Percentiles rank a stretch among this genome's conserved stretches.
phyloP scores from a whole-genome alignment of 2,113 vertebrate species.

The Egretta garzetta region DNA sequence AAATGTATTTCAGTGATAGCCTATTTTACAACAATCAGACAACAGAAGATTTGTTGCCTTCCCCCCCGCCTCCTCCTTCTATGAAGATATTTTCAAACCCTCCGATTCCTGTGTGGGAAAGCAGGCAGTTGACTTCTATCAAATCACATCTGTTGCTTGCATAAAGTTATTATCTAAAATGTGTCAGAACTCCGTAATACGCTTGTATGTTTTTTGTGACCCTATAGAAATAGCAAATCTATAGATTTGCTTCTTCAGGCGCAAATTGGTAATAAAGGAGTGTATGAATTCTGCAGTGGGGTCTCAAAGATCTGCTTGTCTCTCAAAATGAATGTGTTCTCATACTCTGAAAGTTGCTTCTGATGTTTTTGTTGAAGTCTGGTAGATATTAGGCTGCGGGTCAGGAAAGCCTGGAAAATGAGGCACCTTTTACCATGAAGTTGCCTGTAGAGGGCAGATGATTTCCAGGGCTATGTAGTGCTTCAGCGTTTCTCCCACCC shows the following conservation, averaged over 20 bases:
- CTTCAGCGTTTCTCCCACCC: not conserved
- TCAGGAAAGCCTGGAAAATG: accelerated
- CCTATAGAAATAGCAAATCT: not conserved
- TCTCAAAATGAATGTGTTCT: not conserved
- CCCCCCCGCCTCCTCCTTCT: not conserved
- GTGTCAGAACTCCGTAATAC: not conserved
- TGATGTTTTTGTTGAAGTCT: not conserved
- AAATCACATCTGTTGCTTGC: conserved; percentile 18
- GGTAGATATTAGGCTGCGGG: not conserved
- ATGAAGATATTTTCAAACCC: not conserved
- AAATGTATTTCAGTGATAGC: conserved; percentile 69
- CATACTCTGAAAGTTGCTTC: not conserved
- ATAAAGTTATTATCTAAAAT: not conserved
- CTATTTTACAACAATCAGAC: conserved; percentile 49
- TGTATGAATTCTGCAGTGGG: not conserved
- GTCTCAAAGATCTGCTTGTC: not conserved
- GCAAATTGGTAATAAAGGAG: not conserved
- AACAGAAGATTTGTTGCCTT: conserved; percentile 12
- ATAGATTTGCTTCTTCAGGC: not conserved
- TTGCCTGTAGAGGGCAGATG: not conserved
- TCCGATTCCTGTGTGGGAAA: conserved; percentile 7
- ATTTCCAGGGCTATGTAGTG: not conserved
- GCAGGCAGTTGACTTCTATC: not conserved
- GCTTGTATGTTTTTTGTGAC: not conserved
- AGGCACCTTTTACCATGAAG: not conserved